These are phyloP conservation scores for Morpho helenor DNA, from an alignment of 2,888 invertebrate species.

Conservation along the genomic window DNA sequence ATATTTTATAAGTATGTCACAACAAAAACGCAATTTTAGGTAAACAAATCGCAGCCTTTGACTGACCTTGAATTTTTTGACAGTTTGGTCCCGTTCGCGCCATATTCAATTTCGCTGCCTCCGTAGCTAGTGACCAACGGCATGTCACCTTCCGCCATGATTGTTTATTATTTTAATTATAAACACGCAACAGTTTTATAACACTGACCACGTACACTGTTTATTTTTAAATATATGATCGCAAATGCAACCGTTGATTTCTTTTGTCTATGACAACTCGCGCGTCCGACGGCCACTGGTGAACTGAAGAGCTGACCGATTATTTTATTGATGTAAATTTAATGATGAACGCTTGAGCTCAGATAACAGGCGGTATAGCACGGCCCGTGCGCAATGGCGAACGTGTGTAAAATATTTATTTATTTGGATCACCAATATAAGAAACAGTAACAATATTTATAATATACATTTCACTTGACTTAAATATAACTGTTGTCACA, in stretches of 20 bases:
- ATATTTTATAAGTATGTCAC: conserved; percentile 14
- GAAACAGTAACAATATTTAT: too few species aligned
- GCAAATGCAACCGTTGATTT: conserved; percentile 1
- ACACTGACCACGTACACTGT: conserved; percentile 12
- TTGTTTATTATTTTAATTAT: conserved; percentile 36
- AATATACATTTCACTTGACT: too few species aligned
- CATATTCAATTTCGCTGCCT: conserved; percentile 66
- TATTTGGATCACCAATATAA: too few species aligned
- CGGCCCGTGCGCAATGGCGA: conserved; percentile 2
- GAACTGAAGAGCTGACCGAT: conserved; percentile 52
- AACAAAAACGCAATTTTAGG: conserved; percentile 4
- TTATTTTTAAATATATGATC: conserved; percentile 11
- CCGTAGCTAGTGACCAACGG: conserved; percentile 67
- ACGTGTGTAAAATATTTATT: too few species aligned
- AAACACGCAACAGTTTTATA: conserved; percentile 26
- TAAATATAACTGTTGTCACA: too few species aligned
- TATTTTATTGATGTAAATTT: conserved; percentile 66
- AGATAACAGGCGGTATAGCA: conserved; percentile 37
- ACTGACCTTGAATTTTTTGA: conserved; percentile 68
- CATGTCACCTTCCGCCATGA: conserved; percentile 70
- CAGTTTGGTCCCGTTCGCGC: conserved; percentile 62
- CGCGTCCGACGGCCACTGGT: conserved; percentile 44
- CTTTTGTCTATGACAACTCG: conserved; percentile 27
- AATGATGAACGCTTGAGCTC: conserved; percentile 53
- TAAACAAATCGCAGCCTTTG: conserved; percentile 4